These are phyloP conservation scores for Zootermopsis nevadensis DNA, from an alignment of 2,888 invertebrate genomes.

Conservation along the genomic window DNA sequence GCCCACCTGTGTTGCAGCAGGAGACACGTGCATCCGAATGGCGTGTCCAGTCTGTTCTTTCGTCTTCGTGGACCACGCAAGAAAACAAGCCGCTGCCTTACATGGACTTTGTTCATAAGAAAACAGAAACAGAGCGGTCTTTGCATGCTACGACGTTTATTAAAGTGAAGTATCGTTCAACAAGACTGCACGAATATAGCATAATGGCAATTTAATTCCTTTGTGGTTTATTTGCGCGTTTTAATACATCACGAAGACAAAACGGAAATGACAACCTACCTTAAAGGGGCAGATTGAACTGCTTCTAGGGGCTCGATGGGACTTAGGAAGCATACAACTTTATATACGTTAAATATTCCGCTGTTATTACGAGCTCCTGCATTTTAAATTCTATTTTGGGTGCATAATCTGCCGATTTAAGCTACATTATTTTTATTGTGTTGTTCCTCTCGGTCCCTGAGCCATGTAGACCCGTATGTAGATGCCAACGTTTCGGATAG, in stretches of 20 bases:
- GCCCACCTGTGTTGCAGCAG: too few relatives aligned
- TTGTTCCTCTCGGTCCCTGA: too few relatives aligned
- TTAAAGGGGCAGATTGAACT: constrained; percentile 8
- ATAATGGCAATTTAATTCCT: background rate
- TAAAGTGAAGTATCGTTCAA: background rate
- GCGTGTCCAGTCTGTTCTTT: background rate
- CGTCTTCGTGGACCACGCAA: background rate
- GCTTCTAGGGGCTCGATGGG: background rate
- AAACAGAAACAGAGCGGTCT: background rate
- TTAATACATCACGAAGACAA: background rate
- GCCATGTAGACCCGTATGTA: too few relatives aligned
- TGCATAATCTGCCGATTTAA: too few relatives aligned
- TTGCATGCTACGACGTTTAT: background rate
- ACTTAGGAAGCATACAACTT: background rate
- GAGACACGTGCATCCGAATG: background rate
- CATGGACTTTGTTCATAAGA: background rate
- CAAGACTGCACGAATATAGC: too few relatives aligned
- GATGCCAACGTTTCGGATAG: too few relatives aligned
- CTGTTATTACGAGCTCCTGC: too few relatives aligned
- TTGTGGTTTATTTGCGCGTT: background rate
- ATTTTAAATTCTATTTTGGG: too few relatives aligned
- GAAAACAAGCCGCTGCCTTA: background rate
- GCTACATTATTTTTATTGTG: too few relatives aligned
- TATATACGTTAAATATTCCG: too few relatives aligned
- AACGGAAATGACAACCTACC: background rate